Evolutionary conservation across 53 echinoderm and acorn worm genomes (phyloP).

Genomic region (Patiria pectinifera): DNA sequence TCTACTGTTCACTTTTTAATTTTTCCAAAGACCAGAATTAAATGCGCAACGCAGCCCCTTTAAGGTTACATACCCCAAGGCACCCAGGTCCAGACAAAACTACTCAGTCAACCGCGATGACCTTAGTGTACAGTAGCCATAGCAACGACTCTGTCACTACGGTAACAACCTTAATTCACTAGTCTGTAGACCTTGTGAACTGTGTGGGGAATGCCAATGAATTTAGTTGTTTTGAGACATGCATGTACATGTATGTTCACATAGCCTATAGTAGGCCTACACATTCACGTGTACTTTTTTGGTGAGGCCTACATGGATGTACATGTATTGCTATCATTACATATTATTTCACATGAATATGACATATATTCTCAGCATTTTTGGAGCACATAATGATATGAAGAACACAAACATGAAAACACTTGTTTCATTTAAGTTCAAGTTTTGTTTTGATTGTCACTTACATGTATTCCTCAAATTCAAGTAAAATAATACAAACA

Average conservation of each 20-base stretch:
- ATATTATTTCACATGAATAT: background rate
- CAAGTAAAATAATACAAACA: too few relatives aligned
- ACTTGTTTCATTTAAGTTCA: too few relatives aligned
- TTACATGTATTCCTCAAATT: too few relatives aligned
- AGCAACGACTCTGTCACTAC: conserved; percentile 8
- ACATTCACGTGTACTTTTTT: background rate
- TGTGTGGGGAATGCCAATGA: background rate
- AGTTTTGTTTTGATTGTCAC: too few relatives aligned
- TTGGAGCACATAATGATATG: background rate
- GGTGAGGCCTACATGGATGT: too few relatives aligned
- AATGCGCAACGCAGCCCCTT: background rate
- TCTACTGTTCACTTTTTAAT: too few relatives aligned
- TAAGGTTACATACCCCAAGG: background rate
- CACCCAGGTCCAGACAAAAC: background rate
- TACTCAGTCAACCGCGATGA: conserved; percentile 13
- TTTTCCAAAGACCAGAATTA: background rate
- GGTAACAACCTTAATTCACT: conserved; percentile 30
- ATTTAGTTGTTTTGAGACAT: background rate
- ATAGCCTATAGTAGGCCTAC: background rate
- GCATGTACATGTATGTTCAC: background rate
- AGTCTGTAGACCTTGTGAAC: background rate
- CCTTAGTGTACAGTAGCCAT: conserved; percentile 40
- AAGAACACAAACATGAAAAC: background rate
- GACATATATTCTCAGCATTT: background rate
- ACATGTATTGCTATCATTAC: background rate